Evolutionary conservation across 2,888 invertebrate species (phyloP), one percentile per base, ranked within the genome.

Genomic region (Chirona hameri): DNA sequence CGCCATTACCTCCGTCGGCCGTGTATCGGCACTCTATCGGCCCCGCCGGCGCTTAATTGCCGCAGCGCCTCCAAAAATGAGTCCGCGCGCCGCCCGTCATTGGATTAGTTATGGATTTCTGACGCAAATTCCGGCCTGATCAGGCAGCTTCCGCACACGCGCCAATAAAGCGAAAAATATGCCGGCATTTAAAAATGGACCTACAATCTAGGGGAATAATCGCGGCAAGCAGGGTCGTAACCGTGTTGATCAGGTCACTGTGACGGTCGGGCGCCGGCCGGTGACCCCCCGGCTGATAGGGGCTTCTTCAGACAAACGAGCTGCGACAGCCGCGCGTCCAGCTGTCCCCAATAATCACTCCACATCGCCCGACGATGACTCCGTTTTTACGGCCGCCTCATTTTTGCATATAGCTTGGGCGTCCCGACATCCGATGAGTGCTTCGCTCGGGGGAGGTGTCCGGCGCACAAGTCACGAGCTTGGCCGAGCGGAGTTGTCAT

Each of bases 31-130:
- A n/a, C n/a, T n/a, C n/a, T n/a, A n/a, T n/a, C n/a, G n/a, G n/a
- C n/a, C n/a, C n/a, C 48, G 14, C 57, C 57, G 57, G 10, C 57
- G 24, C 7, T 60, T 60, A 10, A 60, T 60, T 60, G 10, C 60
- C 60, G 10, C 24, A 48, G 48, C 60, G 24, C 60, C 60, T 60
- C 21, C 60, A 60, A 60, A 60, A 60, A 60, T 60, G 60, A n/a
- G 60, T n/a, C 60, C 60, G 60, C 24, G 5, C 24, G 24, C 60
- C 24, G 7, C 14, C 69, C 15, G 69, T 69, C 69, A 15, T 18
- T 39, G 31, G 31, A 76, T 76, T 76, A 76, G 39, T 39, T 76
- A 76, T 76, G 39, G 76, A 76, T 76, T 76, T 76, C 76, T 24
- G 39, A 10, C 29, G 69, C 9, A 4, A 29, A 15, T 12, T 24